Percentiles rank a stretch among this genome's conserved stretches.
Conservation (phyloP, 1,140 invertebrate genomes). For the Platorchestia sp. region DNA sequence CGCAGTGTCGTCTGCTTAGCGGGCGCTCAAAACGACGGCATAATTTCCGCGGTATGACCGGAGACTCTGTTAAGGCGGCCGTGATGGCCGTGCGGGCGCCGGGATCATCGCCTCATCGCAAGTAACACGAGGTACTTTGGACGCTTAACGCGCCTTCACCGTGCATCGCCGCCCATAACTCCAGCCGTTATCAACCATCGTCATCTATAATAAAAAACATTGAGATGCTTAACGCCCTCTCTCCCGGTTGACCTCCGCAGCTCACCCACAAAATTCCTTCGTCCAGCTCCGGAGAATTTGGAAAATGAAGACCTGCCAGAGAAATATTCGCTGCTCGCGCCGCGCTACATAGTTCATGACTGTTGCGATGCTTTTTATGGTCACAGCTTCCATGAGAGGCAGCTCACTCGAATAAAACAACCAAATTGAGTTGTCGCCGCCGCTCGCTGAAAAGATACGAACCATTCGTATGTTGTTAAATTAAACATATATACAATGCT, state of each 20-base stretch:
- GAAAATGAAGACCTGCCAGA: slow-evolving; percentile 32
- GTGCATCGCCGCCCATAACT: slow-evolving; percentile 33
- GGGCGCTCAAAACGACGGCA: slow-evolving; percentile 23
- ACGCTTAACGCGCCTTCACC: background rate
- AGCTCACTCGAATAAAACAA: background rate
- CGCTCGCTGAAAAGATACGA: background rate
- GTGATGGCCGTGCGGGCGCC: background rate
- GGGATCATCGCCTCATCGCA: slow-evolving; percentile 41
- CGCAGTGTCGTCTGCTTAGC: slow-evolving; percentile 5
- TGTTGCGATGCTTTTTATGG: background rate
- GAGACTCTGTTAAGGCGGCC: slow-evolving; percentile 7
- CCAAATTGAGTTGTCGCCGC: background rate
- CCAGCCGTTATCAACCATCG: slow-evolving; percentile 35
- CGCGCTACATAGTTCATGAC: background rate
- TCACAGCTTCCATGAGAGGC: background rate
- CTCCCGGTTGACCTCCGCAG: slow-evolving; percentile 21
- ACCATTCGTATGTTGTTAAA: background rate
- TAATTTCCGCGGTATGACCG: slow-evolving; percentile 47
- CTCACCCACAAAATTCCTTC: background rate
- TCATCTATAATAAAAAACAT: slow-evolving; percentile 51
- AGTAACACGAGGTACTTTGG: slow-evolving; percentile 45
- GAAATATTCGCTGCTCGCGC: background rate
- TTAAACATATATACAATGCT: background rate
- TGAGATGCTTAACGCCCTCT: slow-evolving; percentile 30
- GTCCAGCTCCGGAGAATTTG: slow-evolving; percentile 17